These are phyloP conservation scores for Cyprinodon brontotheroides DNA, from an alignment of 2,113 vertebrate species.

Conservation along the genomic window DNA sequence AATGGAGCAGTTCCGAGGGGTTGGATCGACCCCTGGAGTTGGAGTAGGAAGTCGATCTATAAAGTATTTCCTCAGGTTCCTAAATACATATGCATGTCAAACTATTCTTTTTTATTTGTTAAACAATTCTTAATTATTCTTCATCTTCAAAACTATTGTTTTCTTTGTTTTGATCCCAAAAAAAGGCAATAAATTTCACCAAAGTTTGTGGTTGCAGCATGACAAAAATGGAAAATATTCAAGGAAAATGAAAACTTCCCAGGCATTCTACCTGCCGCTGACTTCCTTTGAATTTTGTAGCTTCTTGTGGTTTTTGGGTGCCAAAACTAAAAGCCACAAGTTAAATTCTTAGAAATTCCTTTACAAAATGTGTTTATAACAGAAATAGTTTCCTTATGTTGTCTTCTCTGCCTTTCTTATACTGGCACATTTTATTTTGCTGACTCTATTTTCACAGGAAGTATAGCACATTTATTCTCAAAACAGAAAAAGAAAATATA, in stretches of 20 bases:
- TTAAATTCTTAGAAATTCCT: neutral
- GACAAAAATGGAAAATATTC: neutral
- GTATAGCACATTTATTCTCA: neutral
- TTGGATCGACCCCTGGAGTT: too few species aligned
- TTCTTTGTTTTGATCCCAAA: neutral
- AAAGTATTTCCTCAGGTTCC: too few species aligned
- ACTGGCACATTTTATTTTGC: neutral
- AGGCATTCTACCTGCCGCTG: neutral
- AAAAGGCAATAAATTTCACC: neutral
- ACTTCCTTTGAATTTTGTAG: neutral
- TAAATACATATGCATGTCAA: too few species aligned
- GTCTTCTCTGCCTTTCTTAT: neutral
- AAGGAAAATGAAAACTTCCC: neutral
- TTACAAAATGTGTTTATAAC: constrained; percentile 1
- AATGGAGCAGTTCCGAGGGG: too few species aligned
- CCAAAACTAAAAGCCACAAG: constrained; percentile 1
- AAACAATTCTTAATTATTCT: neutral
- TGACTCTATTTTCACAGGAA: neutral
- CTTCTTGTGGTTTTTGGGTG: neutral
- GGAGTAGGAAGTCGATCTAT: too few species aligned
- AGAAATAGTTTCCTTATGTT: neutral
- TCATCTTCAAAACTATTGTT: neutral
- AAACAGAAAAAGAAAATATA: neutral
- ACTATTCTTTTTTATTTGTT: too few species aligned
- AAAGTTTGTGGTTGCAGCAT: neutral